A percentile compares a stretch with the other conserved stretches of the same genome.
Conservation (phyloP, 2,113 vertebrate species). For the Hylia prasina region DNA sequence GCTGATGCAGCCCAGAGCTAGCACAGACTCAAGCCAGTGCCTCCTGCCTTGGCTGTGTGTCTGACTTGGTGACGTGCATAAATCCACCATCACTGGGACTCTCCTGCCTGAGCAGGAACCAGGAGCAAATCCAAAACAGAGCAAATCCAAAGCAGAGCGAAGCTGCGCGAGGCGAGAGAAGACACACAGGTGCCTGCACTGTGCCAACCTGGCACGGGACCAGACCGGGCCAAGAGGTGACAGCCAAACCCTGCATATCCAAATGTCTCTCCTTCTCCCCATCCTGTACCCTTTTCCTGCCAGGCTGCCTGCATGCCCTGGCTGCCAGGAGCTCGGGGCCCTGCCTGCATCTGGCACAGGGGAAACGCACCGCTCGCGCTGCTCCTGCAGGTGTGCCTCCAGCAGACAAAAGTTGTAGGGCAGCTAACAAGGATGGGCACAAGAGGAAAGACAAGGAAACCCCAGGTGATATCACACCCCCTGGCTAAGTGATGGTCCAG, state of each 20-base stretch:
- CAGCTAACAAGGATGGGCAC: not conserved
- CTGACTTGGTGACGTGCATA: not conserved
- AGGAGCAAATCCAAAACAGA: not conserved
- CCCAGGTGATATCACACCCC: rapidly evolving
- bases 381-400: slow-evolving; percentile 24
- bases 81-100: not conserved
- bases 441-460: not conserved
- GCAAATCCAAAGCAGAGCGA: not conserved
- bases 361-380: not conserved
- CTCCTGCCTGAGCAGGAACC: not conserved
- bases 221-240: not conserved
- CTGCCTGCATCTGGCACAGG: not conserved
- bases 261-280: not conserved
- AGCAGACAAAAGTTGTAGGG: not conserved
- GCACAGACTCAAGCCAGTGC: not conserved
- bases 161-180: not conserved
- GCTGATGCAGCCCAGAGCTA: not conserved
- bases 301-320: not conserved
- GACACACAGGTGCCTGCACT: not conserved
- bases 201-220: not conserved
- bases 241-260: not conserved
- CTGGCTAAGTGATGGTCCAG: not conserved
- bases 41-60: not conserved
- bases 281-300: not conserved
- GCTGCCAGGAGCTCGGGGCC: not conserved